Evolutionary conservation across 2,888 invertebrate species (phyloP).

Genomic region (Choreutis nemorana): DNA sequence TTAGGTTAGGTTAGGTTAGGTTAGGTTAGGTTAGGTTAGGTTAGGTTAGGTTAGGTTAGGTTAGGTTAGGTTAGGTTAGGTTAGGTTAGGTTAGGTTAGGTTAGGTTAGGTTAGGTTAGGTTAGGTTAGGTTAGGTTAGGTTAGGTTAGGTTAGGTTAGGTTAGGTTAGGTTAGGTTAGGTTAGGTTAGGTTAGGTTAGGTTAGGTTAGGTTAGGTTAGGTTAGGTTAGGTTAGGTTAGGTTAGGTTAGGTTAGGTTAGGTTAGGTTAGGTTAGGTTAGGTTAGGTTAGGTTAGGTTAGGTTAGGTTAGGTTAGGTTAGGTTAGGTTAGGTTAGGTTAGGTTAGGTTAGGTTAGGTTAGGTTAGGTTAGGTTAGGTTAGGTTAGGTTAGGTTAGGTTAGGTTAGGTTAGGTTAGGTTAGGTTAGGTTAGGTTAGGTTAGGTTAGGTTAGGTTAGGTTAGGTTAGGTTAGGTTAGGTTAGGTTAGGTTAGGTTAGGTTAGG

Average conservation of each 20-base stretch:
- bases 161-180: slow-evolving; percentile 7
- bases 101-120: slow-evolving; percentile 16
- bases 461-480: slow-evolving; percentile 4
- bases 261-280: slow-evolving; percentile 7
- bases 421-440: slow-evolving; percentile 4
- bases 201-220: slow-evolving; percentile 8
- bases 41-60: slow-evolving; percentile 21
- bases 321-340: slow-evolving; percentile 6
- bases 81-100: slow-evolving; percentile 20
- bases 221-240: slow-evolving; percentile 8
- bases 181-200: slow-evolving; percentile 8
- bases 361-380: slow-evolving; percentile 8
- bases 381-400: slow-evolving; percentile 7
- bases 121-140: slow-evolving; percentile 8
- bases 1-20: slow-evolving; percentile 19
- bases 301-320: slow-evolving; percentile 8
- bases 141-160: slow-evolving; percentile 8
- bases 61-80: slow-evolving; percentile 21
- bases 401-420: slow-evolving; percentile 7
- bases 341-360: slow-evolving; percentile 6
- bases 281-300: slow-evolving; percentile 8
- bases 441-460: slow-evolving; percentile 4
- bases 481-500: slow-evolving; percentile 4
- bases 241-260: slow-evolving; percentile 7
- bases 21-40: slow-evolving; percentile 9